Percentiles rank a stretch among this genome's conserved stretches.
These are phyloP conservation scores for Rambutsinella grinnellia DNA, from an alignment of 2,888 invertebrate genomes.

Conservation along the genomic window DNA sequence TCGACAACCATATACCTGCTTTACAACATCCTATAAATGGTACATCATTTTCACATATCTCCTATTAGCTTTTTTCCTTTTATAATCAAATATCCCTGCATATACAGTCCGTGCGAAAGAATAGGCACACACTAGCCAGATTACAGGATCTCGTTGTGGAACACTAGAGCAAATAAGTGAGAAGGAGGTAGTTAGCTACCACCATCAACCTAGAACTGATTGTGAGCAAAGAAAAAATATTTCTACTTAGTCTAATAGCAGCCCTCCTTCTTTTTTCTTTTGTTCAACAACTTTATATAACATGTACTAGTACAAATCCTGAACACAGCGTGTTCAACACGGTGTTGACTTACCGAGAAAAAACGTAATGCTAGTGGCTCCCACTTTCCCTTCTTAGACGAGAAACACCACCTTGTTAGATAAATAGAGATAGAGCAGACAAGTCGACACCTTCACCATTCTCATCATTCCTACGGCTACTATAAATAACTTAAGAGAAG, in stretches of 20 bases:
- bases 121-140: too few species aligned
- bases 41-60: background rate
- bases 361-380: background rate
- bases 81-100: background rate
- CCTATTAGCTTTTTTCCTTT: background rate
- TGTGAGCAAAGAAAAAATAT: background rate
- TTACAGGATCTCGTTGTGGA: too few species aligned
- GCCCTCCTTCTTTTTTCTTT: too few species aligned
- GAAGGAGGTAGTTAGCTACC: too few species aligned
- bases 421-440: background rate
- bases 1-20: conserved; percentile 3
- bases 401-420: conserved; percentile 3
- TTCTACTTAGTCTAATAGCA: too few species aligned
- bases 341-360: conserved; percentile 19
- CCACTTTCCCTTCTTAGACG: background rate
- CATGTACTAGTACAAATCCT: conserved; percentile 20
- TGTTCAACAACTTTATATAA: conserved; percentile 40
- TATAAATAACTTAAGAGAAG: too few species aligned
- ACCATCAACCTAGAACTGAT: too few species aligned
- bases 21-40: background rate
- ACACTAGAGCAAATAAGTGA: too few species aligned
- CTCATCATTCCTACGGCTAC: background rate
- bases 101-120: too few species aligned
- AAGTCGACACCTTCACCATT: background rate
- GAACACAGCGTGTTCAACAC: too few species aligned